Conservation (phyloP, 2,888 invertebrate species). For the Choreutis nemorana region DNA sequence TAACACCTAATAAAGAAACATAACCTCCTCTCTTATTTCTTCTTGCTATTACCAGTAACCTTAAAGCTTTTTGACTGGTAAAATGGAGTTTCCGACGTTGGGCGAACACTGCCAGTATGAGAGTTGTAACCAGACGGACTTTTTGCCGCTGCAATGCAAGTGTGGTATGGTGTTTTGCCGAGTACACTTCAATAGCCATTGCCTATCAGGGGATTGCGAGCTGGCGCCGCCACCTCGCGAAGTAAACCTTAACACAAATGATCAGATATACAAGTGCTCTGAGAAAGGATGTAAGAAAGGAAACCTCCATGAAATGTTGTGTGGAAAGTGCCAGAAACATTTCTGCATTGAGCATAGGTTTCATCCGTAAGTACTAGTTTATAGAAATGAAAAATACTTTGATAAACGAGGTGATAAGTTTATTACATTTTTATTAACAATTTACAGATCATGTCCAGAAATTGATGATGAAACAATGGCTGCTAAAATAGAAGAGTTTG, state of each 20-base stretch:
- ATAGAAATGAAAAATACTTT: not conserved
- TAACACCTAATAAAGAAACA: too few species aligned
- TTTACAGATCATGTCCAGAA: conserved; percentile 60
- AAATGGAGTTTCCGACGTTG: conserved; percentile 78
- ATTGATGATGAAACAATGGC: conserved; percentile 61
- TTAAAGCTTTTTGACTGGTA: too few species aligned
- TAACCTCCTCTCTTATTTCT: too few species aligned
- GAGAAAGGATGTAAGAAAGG: conserved; percentile 64
- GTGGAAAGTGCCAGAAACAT: conserved; percentile 71
- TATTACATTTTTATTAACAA: conserved; percentile 3
- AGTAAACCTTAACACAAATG: conserved; percentile 39
- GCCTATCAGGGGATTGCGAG: conserved; percentile 59
- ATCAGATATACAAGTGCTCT: conserved; percentile 62
- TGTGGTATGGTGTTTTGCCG: conserved; percentile 73
- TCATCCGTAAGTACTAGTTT: conserved; percentile 44
- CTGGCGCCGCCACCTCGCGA: conserved; percentile 44
- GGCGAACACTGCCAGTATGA: conserved; percentile 70
- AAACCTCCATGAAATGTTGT: conserved; percentile 71
- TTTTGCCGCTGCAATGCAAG: conserved; percentile 73
- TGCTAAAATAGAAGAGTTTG: conserved; percentile 64
- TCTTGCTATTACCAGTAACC: too few species aligned
- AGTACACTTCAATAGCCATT: conserved; percentile 68
- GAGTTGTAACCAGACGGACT: conserved; percentile 74
- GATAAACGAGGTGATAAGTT: not conserved
- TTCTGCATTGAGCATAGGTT: conserved; percentile 76